Conservation (phyloP, 2,113 vertebrate genomes). For the Larimichthys polyactis region DNA sequence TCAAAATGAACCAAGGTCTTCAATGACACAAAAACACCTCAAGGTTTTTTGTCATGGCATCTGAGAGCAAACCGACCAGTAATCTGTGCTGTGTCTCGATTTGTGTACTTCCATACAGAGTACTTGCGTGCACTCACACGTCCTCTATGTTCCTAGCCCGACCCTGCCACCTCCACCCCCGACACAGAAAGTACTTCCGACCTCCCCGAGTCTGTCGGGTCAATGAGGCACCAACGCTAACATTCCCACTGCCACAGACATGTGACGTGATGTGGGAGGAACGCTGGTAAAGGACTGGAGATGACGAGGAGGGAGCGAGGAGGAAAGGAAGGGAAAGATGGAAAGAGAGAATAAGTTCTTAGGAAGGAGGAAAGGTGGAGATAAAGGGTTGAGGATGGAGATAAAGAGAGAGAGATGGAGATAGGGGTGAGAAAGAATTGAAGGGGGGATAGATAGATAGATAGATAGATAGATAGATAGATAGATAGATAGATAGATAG, state of each 20-base stretch:
- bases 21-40: too few relatives aligned
- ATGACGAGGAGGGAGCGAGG: not conserved
- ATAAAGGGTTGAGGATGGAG: not conserved
- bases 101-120: too few relatives aligned
- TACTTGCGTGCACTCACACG: too few relatives aligned
- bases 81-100: too few relatives aligned
- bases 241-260: conserved; percentile 2
- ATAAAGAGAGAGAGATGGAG: not conserved
- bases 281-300: not conserved
- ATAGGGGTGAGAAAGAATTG: not conserved
- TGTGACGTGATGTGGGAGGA: not conserved
- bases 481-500: too few relatives aligned
- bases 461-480: too few relatives aligned
- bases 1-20: too few relatives aligned
- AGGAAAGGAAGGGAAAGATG: not conserved
- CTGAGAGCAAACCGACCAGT: too few relatives aligned
- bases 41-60: too few relatives aligned
- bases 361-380: not conserved
- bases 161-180: too few relatives aligned
- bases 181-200: too few relatives aligned
- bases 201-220: not conserved
- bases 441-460: not conserved
- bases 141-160: too few relatives aligned
- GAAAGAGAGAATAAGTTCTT: not conserved
- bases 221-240: conserved; percentile 20